Evolutionary conservation across 2,113 vertebrate genomes (phyloP), one percentile per base, ranked within the genome.

Genomic region (Numenius arquata): DNA sequence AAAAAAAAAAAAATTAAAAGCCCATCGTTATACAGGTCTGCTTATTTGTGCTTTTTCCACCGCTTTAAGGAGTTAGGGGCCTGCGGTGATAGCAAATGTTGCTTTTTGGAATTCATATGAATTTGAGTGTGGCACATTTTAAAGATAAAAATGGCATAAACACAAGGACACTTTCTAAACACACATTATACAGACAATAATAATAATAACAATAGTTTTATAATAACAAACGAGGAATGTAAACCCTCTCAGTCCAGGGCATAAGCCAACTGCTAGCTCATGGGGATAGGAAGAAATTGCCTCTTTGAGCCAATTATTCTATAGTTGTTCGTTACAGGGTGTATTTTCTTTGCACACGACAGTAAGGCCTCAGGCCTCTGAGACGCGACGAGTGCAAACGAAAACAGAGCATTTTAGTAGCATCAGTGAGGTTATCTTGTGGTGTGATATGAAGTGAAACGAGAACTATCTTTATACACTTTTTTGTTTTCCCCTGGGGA

Each of bases 121-220:
- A 81, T 92, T 55, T 90, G 40, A 94, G 52, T 45, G 59, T 67
- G 70, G 34, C 13, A 30, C 45, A 50, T 90, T 80, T 94, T 85
- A 83, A 95, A 73, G 66, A 82, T 52, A 91, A 82, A 93, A 95
- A 76, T 30, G 50, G n/a, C 34, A 53, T 62, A 70, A 91, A 82
- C 63, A 80, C 21, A 53, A 45, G 21, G 38, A 61, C 67, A 41
- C 10, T 78, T 95, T 87, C 38, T 89, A 96, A 96, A 74, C 29
- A 89, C 13, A 66, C 5, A 34, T 79, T 68, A 89, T 61, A 65
- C 6, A 71, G 26, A 61, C 3, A 85, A 68, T 34, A 59, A 50
- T 48, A 84, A 85, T 43, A 59, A 83, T 43, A 62, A n/a, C 47
- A 40, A 84, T 81, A 77, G 23, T 58, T 90, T 71, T 90, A 75